Evolutionary conservation across 2,113 vertebrate species (phyloP).

Genomic region (Mesoclemmys tuberculata): DNA sequence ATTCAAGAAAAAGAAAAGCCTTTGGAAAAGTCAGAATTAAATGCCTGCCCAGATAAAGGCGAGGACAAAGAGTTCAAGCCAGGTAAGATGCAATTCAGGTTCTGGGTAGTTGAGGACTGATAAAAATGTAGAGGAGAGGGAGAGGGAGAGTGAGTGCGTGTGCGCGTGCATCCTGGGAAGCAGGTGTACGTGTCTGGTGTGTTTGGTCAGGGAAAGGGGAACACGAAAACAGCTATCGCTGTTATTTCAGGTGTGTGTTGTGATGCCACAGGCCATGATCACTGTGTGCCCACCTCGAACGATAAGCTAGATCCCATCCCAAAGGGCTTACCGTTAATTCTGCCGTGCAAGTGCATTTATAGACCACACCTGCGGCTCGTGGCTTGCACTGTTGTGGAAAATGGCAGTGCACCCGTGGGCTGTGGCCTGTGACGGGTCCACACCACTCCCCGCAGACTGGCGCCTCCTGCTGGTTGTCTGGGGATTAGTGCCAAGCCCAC

Average conservation of each 20-base stretch:
- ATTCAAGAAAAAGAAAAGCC: constrained; percentile 81
- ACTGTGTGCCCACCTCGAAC: accelerated
- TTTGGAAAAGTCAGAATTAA: constrained; percentile 81
- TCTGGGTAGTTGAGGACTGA: background rate
- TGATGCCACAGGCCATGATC: accelerated
- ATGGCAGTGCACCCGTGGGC: background rate
- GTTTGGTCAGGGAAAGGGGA: background rate
- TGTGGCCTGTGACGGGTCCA: too few relatives aligned
- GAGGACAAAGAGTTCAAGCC: constrained; percentile 86
- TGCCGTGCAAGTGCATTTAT: background rate
- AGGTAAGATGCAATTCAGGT: constrained; percentile 74
- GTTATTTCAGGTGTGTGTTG: too few relatives aligned
- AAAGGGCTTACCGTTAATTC: background rate
- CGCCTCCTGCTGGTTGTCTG: too few relatives aligned
- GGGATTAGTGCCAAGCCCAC: too few relatives aligned
- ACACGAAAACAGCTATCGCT: background rate
- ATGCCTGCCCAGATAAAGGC: constrained; percentile 71
- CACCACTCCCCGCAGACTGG: too few relatives aligned
- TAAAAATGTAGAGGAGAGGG: background rate
- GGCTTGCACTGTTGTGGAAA: background rate
- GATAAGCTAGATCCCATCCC: background rate
- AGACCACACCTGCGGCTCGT: background rate
- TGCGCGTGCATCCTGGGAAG: background rate
- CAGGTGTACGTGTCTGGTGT: accelerated
- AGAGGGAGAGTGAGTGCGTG: background rate